Evolutionary conservation across 2,797 vertebrate genomes (phyloP), one percentile per base, ranked within the genome.

Genomic region (Onychomys torridus): DNA sequence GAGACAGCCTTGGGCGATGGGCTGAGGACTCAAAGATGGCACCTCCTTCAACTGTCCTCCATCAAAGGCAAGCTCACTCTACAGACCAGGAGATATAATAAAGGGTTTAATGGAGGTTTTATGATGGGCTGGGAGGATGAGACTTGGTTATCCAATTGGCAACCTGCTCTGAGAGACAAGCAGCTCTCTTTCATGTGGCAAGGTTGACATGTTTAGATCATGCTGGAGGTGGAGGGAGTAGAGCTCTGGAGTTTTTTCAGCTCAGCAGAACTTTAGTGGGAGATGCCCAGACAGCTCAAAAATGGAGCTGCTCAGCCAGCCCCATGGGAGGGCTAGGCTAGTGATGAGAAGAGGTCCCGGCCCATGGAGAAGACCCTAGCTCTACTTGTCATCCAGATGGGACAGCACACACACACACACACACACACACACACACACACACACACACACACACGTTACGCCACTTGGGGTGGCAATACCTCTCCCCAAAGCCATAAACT

Each of bases 181-280:
- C 88, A 94, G 78, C 2, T 96, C 88, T 84, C 96, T 97, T 97
- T 97, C 93, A 97, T 94, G 97, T 97, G 96, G 93, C 85, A 76
- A 95, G 82, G 55, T 76, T 89, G 88, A 97, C 75, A 89, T 77
- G 96, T 89, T 97, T 95, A 93, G 94, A 91, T 96, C 90, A 96
- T 65, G 63, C 90, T 0, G 0, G 61, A 71, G 87, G 75, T 81
- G 3, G 37, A 77, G 67, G 81, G 90, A 65, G 40, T n/a, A 94
- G 75, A 89, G n/a, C 78, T 91, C 89, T 86, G 78, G 65, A 61
- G 57, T 69, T 86, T 96, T 89, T 93, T 85, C 75, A 90, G 81
- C 93, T 97, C 91, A 97, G 88, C 94, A 96, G 8, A 90, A 37
- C 13, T 17, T 92, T 94, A 67, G n/a, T 46, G 77, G 89, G 90